These are phyloP conservation scores for Diadema setosum DNA, from an alignment of 35 echinoderm and acorn worm genomes.

Conservation along the genomic window DNA sequence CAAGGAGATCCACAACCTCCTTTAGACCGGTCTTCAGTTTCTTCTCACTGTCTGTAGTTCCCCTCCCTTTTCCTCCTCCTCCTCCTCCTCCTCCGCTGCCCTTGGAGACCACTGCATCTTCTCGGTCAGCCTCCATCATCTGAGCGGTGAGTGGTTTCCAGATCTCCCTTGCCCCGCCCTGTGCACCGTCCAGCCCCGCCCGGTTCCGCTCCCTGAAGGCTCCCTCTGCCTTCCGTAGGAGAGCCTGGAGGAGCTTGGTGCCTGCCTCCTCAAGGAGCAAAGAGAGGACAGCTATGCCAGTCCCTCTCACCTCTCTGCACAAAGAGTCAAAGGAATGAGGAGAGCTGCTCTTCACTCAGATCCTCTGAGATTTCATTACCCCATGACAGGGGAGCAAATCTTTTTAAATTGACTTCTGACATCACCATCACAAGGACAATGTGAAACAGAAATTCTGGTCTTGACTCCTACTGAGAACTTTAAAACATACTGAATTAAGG, in stretches of 20 bases:
- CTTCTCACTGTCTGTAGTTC: background rate
- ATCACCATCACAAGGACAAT: too few relatives aligned
- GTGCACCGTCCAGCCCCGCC: background rate
- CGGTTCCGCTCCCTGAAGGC: background rate
- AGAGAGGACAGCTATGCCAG: background rate
- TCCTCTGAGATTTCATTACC: too few relatives aligned
- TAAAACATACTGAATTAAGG: too few relatives aligned
- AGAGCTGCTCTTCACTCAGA: too few relatives aligned
- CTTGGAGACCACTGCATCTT: too few relatives aligned
- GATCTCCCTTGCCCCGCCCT: background rate
- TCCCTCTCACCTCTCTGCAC: background rate
- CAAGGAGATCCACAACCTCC: background rate
- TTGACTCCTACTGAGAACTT: too few relatives aligned
- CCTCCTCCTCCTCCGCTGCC: too few relatives aligned
- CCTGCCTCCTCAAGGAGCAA: background rate
- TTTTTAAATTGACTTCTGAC: too few relatives aligned
- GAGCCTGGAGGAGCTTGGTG: background rate
- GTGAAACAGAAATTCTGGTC: too few relatives aligned
- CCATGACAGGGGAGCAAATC: too few relatives aligned
- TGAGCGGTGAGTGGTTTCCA: background rate
- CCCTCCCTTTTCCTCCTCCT: background rate
- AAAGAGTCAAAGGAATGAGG: background rate
- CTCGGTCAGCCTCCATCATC: background rate
- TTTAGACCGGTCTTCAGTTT: background rate
- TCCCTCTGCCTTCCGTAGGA: background rate